Percentiles rank a stretch among this genome's conserved stretches.
Evolutionary conservation across 1,140 invertebrate species (phyloP).

Genomic region (Cyrtorhinus lividipennis): DNA sequence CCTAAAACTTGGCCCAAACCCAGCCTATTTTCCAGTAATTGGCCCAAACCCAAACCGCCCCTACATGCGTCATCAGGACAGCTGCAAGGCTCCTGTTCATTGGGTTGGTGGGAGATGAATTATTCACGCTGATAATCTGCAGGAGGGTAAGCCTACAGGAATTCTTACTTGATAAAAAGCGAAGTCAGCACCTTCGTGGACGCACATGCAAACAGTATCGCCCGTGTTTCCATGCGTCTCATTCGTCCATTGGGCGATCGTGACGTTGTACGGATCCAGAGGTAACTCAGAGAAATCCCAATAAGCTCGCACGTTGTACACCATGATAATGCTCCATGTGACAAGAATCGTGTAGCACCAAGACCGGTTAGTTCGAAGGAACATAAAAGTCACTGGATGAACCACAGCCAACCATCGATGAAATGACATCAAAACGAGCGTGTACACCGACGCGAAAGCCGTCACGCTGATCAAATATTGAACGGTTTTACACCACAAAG

Average conservation of each 20-base stretch:
- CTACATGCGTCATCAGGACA: no score
- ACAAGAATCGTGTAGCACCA: neutral
- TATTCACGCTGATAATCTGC: no score
- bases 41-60: neutral
- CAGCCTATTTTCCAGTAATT: neutral
- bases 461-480: slow-evolving; percentile 69
- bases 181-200: no score
- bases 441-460: slow-evolving; percentile 82
- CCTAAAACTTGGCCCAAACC: neutral
- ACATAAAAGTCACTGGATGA: slow-evolving; percentile 40
- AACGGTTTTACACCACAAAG: slow-evolving; percentile 74
- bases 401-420: slow-evolving; percentile 88
- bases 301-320: neutral
- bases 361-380: neutral
- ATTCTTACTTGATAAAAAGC: no score
- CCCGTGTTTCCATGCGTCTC: no score
- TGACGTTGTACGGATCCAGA: neutral
- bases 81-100: no score
- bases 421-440: slow-evolving; percentile 81
- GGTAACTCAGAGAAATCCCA: neutral
- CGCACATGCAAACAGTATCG: no score
- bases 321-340: neutral
- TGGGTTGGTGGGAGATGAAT: no score
- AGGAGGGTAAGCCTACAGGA: no score
- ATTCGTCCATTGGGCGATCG: no score